A percentile compares a stretch with the other conserved stretches of the same genome.
These are phyloP conservation scores for Chironomus riparius DNA, from an alignment of 2,888 invertebrate species.

Conservation along the genomic window DNA sequence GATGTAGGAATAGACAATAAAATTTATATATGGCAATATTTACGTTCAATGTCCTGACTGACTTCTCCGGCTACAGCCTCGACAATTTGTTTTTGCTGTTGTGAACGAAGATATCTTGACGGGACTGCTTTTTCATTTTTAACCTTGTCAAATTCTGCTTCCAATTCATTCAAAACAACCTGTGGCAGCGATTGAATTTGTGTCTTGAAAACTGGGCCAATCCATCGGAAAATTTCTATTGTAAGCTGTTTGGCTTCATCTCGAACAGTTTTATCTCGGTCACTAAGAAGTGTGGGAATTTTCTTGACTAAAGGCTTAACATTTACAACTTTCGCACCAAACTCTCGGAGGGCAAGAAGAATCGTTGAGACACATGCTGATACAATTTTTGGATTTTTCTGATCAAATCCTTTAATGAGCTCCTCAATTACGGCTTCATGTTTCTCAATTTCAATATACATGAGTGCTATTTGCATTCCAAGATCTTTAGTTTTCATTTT, in stretches of 20 bases:
- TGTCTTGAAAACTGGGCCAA: constrained; percentile 70
- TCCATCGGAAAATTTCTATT: constrained; percentile 83
- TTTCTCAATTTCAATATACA: constrained; percentile 95
- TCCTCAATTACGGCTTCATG: constrained; percentile 84
- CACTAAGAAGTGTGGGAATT: constrained; percentile 72
- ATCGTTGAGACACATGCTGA: constrained; percentile 70
- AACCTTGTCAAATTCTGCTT: constrained; percentile 75
- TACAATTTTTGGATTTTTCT: constrained; percentile 94
- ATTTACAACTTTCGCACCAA: constrained; percentile 83
- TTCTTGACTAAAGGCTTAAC: constrained; percentile 86
- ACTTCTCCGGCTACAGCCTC: constrained; percentile 37
- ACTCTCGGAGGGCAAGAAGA: constrained; percentile 72
- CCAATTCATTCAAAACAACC: constrained; percentile 79
- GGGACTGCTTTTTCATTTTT: constrained; percentile 41
- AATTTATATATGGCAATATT: background rate
- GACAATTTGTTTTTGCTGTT: constrained; percentile 38
- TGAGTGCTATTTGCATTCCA: constrained; percentile 77
- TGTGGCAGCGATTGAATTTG: constrained; percentile 81
- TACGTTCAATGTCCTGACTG: constrained; percentile 39
- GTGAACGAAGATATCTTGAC: constrained; percentile 39
- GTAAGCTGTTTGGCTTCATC: constrained; percentile 86
- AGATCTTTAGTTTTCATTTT: constrained; percentile 87
- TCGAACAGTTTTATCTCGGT: constrained; percentile 83
- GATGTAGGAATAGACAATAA: constrained; percentile 9
- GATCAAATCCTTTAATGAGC: constrained; percentile 84